phyloP scores from a whole-genome alignment of 2,797 vertebrate species.

The Borostomias antarcticus region DNA sequence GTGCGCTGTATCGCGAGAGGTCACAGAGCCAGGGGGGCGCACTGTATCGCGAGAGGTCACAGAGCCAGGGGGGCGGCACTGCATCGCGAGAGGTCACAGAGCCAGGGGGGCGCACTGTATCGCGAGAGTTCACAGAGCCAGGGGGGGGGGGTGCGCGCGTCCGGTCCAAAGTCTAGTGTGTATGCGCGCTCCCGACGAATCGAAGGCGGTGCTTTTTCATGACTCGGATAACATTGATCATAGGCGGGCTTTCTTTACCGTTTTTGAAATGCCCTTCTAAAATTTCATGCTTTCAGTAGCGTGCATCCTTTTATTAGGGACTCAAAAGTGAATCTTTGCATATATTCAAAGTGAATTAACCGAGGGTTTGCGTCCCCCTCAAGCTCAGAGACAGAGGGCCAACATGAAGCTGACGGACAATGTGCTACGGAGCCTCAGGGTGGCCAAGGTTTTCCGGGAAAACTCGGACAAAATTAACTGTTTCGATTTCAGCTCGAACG shows the following conservation, averaged over 20 bases:
- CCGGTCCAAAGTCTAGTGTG: too few relatives aligned
- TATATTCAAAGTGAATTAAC: conserved; percentile 12
- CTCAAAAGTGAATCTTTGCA: neutral
- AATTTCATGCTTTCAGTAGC: conserved; percentile 12
- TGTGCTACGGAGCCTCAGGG: conserved; percentile 98
- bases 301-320: neutral
- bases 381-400: too few relatives aligned
- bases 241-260: conserved; percentile 54
- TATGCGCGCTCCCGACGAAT: conserved; percentile 48
- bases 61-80: too few relatives aligned
- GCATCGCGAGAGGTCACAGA: too few relatives aligned
- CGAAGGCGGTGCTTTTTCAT: conserved; percentile 59
- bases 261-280: conserved; percentile 38
- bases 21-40: too few relatives aligned
- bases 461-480: conserved; percentile 99
- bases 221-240: conserved; percentile 26
- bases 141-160: conserved; percentile 30
- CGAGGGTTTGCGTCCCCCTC: conserved; percentile 55
- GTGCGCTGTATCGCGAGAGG: neutral
- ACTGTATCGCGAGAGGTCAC: too few relatives aligned
- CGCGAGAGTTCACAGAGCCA: neutral
- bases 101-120: too few relatives aligned
- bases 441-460: conserved; percentile 98
- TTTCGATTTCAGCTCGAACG: conserved; percentile 97
- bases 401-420: conserved; percentile 99